These are phyloP conservation scores for Holacanthella duospinosa DNA, from an alignment of 2,888 invertebrate genomes.

Conservation along the genomic window DNA sequence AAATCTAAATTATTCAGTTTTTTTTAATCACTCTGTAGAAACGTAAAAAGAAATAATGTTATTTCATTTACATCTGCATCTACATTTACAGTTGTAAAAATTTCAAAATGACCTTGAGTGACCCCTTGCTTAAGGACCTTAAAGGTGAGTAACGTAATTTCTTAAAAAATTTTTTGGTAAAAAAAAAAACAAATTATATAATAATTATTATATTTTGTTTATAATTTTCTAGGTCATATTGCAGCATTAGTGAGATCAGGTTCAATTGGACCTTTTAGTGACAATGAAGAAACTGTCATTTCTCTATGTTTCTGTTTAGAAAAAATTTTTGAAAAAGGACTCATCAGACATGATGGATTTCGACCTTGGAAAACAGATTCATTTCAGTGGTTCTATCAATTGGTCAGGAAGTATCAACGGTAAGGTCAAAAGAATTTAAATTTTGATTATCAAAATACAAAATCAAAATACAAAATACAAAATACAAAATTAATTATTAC, in stretches of 20 bases:
- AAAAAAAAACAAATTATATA: neutral
- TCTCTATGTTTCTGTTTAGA: slow-evolving; percentile 50
- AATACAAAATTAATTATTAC: neutral
- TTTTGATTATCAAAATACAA: neutral
- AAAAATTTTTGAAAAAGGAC: slow-evolving; percentile 50
- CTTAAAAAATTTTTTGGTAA: neutral
- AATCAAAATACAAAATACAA: neutral
- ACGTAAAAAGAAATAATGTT: too few species aligned
- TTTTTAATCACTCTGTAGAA: too few species aligned
- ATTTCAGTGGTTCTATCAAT: slow-evolving; percentile 50
- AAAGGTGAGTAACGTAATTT: slow-evolving; percentile 45
- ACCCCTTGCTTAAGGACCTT: slow-evolving; percentile 51
- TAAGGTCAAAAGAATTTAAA: slow-evolving; percentile 22
- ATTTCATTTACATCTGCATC: too few species aligned
- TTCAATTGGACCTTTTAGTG: slow-evolving; percentile 43
- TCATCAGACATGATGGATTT: slow-evolving; percentile 42
- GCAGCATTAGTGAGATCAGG: slow-evolving; percentile 37
- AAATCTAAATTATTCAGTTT: too few species aligned
- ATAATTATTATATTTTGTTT: slow-evolving; percentile 12
- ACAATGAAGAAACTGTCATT: slow-evolving; percentile 45
- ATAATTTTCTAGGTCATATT: slow-evolving; percentile 37
- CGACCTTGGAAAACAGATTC: slow-evolving; percentile 43
- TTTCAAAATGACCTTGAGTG: slow-evolving; percentile 49
- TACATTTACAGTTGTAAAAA: too few species aligned
- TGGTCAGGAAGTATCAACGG: slow-evolving; percentile 41